Conservation (phyloP, 2,797 vertebrate genomes). For the Hydrolagus colliei region DNA sequence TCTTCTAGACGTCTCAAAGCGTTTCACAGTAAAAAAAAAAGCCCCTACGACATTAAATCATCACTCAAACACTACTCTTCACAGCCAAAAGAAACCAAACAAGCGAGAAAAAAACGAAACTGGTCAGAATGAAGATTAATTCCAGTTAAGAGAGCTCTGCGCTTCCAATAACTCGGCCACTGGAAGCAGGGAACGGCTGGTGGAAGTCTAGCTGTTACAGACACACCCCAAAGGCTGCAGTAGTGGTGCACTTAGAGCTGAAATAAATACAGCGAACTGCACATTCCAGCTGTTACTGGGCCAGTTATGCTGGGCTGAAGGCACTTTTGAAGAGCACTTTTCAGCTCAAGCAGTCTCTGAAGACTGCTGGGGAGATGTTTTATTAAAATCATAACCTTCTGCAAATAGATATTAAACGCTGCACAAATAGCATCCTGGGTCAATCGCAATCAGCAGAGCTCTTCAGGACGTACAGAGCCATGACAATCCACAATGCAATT, state of each 20-base stretch:
- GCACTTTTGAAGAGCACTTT: neutral
- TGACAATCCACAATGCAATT: too few species aligned
- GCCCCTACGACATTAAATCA: neutral
- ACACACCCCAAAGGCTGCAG: neutral
- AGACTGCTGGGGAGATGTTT: neutral
- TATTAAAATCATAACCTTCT: neutral
- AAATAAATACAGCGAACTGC: too few species aligned
- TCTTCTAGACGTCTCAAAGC: too few species aligned
- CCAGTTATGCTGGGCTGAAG: neutral
- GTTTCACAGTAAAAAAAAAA: neutral
- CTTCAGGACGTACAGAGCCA: too few species aligned
- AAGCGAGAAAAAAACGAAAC: neutral
- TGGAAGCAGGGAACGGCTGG: neutral
- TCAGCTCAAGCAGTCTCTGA: neutral
- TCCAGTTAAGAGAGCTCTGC: neutral
- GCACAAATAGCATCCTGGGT: neutral
- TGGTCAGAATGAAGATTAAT: neutral
- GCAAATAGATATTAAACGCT: neutral
- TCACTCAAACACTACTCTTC: neutral
- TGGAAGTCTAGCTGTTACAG: neutral
- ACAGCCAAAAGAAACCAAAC: neutral
- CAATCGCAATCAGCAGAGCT: neutral
- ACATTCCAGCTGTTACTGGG: neutral
- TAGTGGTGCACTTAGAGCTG: neutral
- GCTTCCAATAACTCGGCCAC: neutral